Conservation (phyloP, 2,797 vertebrate genomes). For the Diplodus sargus region DNA sequence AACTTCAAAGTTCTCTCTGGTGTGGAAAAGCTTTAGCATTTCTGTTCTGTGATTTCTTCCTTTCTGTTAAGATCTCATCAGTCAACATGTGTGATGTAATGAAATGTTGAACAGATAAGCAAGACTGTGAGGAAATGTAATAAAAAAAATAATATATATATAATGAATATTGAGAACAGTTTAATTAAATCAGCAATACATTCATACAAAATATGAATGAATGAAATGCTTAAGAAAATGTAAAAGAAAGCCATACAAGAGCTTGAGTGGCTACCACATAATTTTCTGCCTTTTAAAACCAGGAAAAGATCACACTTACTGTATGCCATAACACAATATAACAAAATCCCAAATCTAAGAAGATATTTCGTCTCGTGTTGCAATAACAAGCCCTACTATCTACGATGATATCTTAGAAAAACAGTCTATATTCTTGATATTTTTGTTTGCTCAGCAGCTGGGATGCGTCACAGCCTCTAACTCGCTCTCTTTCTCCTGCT, state of each 20-base stretch:
- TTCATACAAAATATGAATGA: neutral
- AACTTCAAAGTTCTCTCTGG: neutral
- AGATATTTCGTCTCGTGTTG: too few species aligned
- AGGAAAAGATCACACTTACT: too few species aligned
- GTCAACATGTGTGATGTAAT: neutral
- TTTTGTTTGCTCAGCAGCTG: constrained; percentile 29
- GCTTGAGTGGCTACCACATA: neutral
- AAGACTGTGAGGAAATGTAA: neutral
- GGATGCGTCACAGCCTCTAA: constrained; percentile 24
- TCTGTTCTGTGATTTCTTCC: neutral
- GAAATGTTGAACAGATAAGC: neutral
- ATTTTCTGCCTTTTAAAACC: neutral
- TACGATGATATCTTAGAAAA: neutral
- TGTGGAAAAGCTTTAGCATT: neutral
- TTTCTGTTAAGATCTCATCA: neutral
- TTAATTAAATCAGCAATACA: neutral
- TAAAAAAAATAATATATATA: neutral
- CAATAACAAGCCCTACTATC: neutral
- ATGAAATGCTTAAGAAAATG: neutral
- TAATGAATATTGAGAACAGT: neutral
- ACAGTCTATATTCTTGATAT: neutral
- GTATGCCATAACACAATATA: too few species aligned
- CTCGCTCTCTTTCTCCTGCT: neutral
- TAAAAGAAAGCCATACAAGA: neutral
- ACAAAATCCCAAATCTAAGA: too few species aligned